phyloP scores from a whole-genome alignment of 92 coral and sea anemone genomes.

The Zoanthus gigantus region DNA sequence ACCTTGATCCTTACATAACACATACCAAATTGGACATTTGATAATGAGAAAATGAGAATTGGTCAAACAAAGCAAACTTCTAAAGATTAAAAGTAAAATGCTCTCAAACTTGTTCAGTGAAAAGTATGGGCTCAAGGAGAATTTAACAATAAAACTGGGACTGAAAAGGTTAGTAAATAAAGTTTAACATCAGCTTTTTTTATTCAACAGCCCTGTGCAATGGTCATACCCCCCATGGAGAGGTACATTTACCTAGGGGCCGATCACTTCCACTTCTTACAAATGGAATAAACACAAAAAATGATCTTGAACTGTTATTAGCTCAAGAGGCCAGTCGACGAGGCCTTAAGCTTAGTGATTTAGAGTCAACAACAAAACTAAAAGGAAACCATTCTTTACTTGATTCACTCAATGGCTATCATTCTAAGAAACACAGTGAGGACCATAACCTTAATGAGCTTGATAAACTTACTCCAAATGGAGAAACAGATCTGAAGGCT shows the following conservation, averaged over 20 bases:
- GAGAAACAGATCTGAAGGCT: constrained; percentile 57
- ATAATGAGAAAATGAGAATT: no score
- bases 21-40: no score
- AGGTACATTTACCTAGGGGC: constrained; percentile 60
- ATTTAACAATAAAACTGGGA: no score
- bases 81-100: no score
- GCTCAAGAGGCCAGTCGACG: constrained; percentile 87
- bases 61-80: no score
- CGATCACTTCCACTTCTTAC: constrained; percentile 81
- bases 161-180: no score
- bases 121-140: no score
- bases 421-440: constrained; percentile 87
- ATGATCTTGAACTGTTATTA: constrained; percentile 90
- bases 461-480: constrained; percentile 83
- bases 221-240: constrained; percentile 77
- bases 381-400: constrained; percentile 70
- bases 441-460: constrained; percentile 99
- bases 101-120: no score
- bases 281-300: constrained; percentile 89
- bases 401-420: constrained; percentile 64
- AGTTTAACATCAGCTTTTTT: background rate
- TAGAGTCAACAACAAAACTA: constrained; percentile 76
- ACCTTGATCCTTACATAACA: no score
- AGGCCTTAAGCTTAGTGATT: constrained; percentile 80
- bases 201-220: constrained; percentile 68